Evolutionary conservation across 2,797 vertebrate species (phyloP).

Genomic region (Xenopus petersii): DNA sequence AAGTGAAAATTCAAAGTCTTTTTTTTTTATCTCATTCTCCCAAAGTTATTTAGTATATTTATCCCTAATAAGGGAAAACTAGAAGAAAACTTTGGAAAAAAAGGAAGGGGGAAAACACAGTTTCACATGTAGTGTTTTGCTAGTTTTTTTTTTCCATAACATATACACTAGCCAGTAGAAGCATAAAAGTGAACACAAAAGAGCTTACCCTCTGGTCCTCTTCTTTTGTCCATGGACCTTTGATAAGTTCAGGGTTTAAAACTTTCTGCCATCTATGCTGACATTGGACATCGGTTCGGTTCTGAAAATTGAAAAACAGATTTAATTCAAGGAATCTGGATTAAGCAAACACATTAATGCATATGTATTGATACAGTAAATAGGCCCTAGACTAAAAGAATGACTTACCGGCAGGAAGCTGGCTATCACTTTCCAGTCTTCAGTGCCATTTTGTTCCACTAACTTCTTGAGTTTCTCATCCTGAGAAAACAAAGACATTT

Average conservation of each 20-base stretch:
- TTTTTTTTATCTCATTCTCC: too few species aligned
- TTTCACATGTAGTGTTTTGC: too few species aligned
- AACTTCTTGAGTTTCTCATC: constrained; percentile 97
- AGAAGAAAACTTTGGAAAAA: too few species aligned
- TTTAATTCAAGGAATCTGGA: neutral
- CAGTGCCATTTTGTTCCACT: constrained; percentile 92
- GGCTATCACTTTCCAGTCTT: constrained; percentile 97
- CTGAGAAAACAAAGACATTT: constrained; percentile 59
- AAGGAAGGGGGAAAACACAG: too few species aligned
- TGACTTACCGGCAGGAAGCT: constrained; percentile 89
- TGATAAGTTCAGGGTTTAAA: constrained; percentile 96
- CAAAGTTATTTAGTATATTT: too few species aligned
- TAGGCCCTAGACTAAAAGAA: neutral
- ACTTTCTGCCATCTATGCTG: constrained; percentile 99
- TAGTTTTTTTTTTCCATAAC: too few species aligned
- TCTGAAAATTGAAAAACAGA: constrained; percentile 66
- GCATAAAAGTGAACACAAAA: constrained; percentile 5
- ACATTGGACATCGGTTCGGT: constrained; percentile 96
- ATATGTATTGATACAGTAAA: too few species aligned
- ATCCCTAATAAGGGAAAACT: too few species aligned
- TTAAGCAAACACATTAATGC: too few species aligned
- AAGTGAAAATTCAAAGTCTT: too few species aligned
- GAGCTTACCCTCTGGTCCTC: constrained; percentile 93
- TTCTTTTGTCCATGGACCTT: constrained; percentile 98
- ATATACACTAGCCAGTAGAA: too few species aligned